These are phyloP conservation scores for Caenorhabditis wallacei DNA, from an alignment of 2,888 invertebrate genomes.

Conservation along the genomic window DNA sequence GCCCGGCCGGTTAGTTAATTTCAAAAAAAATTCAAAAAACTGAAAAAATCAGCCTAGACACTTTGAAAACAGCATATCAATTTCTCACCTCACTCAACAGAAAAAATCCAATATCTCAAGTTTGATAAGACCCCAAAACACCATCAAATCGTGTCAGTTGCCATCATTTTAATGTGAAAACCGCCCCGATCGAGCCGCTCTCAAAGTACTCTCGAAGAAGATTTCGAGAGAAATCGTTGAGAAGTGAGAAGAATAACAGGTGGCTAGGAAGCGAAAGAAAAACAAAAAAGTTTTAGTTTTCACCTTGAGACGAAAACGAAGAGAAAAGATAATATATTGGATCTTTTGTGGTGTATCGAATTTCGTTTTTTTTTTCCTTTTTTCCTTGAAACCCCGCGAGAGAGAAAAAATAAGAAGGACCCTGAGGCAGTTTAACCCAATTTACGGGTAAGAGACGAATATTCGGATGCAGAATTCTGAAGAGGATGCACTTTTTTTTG, in stretches of 20 bases:
- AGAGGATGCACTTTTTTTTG: conserved; percentile 7
- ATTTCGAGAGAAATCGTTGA: not conserved
- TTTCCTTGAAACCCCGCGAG: too few species aligned
- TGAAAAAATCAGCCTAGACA: not conserved
- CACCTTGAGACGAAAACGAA: not conserved
- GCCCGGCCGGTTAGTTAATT: too few species aligned
- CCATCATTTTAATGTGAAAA: conserved; percentile 33
- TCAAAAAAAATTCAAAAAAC: too few species aligned
- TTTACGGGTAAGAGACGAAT: conserved; percentile 16
- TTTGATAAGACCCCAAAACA: conserved; percentile 17
- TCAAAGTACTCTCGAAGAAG: conserved; percentile 1
- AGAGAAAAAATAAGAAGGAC: not conserved
- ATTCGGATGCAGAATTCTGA: not conserved
- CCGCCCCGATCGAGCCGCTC: conserved; percentile 3
- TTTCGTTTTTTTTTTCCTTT: not conserved
- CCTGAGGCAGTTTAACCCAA: conserved; percentile 22
- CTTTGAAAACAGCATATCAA: conserved; percentile 1
- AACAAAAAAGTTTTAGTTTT: conserved; percentile 40
- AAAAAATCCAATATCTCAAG: conserved; percentile 3
- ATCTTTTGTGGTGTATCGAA: conserved; percentile 15
- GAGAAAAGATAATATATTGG: not conserved
- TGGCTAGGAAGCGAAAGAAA: conserved; percentile 22
- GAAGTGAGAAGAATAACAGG: conserved; percentile 33
- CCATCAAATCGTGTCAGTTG: conserved; percentile 16
- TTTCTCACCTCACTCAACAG: not conserved